Conservation (phyloP, 2,113 vertebrate species). For the Pseudorasbora parva region DNA sequence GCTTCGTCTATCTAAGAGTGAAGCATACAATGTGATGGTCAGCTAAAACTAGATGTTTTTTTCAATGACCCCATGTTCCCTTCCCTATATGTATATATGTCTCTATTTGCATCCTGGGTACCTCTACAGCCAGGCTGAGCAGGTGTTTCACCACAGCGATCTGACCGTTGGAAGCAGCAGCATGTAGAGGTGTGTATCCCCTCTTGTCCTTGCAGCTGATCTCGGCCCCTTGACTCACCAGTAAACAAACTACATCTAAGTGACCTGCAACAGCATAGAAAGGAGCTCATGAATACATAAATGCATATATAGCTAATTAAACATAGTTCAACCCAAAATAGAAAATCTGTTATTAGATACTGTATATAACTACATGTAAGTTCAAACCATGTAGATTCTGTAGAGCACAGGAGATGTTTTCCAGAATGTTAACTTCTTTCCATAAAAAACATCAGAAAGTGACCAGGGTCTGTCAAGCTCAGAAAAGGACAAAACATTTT, state of each 20-base stretch:
- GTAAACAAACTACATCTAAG: slow-evolving; percentile 88
- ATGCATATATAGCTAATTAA: neutral
- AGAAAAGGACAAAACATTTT: too few relatives aligned
- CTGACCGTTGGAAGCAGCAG: slow-evolving; percentile 92
- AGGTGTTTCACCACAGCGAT: slow-evolving; percentile 91
- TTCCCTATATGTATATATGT: neutral
- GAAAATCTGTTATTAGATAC: neutral
- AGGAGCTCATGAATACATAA: neutral
- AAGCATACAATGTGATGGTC: slow-evolving; percentile 8
- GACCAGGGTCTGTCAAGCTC: neutral
- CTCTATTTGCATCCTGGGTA: slow-evolving; percentile 57
- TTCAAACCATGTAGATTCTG: neutral
- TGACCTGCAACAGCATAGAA: slow-evolving; percentile 78
- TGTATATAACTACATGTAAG: neutral
- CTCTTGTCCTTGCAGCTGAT: slow-evolving; percentile 95
- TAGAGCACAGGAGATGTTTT: neutral
- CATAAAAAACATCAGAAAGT: neutral
- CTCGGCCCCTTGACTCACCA: slow-evolving; percentile 92
- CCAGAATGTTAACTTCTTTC: neutral
- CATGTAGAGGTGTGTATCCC: slow-evolving; percentile 93
- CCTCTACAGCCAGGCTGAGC: slow-evolving; percentile 93
- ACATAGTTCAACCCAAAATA: neutral
- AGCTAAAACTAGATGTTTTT: neutral
- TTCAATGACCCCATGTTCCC: neutral
- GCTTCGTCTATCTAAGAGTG: slow-evolving; percentile 89